Percentiles rank a stretch among this genome's conserved stretches.
Conservation (phyloP, 2,888 invertebrate species). For the Rhogogaster chlorosoma region DNA sequence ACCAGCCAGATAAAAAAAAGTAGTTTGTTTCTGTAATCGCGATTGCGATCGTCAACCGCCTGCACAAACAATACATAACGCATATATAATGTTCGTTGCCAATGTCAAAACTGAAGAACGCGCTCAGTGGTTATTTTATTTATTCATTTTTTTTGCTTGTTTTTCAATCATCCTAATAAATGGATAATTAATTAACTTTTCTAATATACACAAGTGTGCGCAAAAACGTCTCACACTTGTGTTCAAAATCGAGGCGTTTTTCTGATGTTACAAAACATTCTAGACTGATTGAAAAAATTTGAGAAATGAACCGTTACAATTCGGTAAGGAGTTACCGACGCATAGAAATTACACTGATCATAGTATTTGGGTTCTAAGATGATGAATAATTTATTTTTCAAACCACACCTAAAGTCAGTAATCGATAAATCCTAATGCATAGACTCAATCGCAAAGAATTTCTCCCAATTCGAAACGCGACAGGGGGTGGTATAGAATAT, state of each 20-base stretch:
- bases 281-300: too few relatives aligned
- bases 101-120: background rate
- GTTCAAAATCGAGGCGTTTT: too few relatives aligned
- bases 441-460: background rate
- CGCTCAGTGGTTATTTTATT: background rate
- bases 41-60: background rate
- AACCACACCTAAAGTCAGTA: background rate
- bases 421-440: background rate
- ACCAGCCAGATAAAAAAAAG: slow-evolving; percentile 12
- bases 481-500: background rate
- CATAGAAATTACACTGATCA: background rate
- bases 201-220: background rate
- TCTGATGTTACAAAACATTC: too few relatives aligned
- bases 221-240: background rate
- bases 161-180: background rate
- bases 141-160: background rate
- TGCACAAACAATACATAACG: background rate
- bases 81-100: background rate
- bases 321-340: background rate
- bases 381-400: background rate
- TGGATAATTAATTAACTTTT: background rate
- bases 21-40: background rate
- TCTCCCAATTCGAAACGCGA: background rate
- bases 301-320: background rate
- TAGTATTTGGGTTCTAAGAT: background rate